Evolutionary conservation across 2,113 vertebrate species (phyloP).

Genomic region (Danio rerio): DNA sequence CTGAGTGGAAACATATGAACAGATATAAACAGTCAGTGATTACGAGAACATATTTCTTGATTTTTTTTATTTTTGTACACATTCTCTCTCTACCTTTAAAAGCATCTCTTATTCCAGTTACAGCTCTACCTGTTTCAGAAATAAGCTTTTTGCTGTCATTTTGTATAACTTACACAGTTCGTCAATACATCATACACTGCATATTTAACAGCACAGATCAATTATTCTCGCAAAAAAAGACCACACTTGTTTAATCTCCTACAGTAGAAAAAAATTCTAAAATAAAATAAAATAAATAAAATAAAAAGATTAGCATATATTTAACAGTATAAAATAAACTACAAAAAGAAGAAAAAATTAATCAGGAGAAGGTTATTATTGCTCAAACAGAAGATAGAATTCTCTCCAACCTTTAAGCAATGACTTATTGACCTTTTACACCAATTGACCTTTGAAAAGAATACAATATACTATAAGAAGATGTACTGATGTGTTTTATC

Average conservation of each 20-base stretch:
- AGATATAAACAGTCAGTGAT: not conserved
- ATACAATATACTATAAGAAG: no score
- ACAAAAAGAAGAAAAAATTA: no score
- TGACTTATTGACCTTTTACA: no score
- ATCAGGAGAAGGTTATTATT: no score
- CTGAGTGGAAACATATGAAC: not conserved
- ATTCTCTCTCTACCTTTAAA: not conserved
- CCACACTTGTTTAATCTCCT: not conserved
- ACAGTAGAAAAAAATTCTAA: no score
- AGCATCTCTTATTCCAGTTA: not conserved
- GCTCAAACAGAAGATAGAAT: no score
- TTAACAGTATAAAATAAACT: no score
- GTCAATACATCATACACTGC: not conserved
- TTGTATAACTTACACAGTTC: constrained; percentile 39
- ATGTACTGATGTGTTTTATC: no score
- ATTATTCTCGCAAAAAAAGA: not conserved
- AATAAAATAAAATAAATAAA: no score
- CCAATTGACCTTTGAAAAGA: no score
- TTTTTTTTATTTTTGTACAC: not conserved
- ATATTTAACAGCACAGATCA: not conserved
- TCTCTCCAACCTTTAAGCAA: no score
- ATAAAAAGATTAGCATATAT: no score
- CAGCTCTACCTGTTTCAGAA: constrained; percentile 13
- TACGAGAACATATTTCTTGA: not conserved
- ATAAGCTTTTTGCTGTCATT: constrained; percentile 45